These are phyloP conservation scores for Sphaerodactylus townsendi DNA, from an alignment of 2,113 vertebrate species.

Conservation along the genomic window DNA sequence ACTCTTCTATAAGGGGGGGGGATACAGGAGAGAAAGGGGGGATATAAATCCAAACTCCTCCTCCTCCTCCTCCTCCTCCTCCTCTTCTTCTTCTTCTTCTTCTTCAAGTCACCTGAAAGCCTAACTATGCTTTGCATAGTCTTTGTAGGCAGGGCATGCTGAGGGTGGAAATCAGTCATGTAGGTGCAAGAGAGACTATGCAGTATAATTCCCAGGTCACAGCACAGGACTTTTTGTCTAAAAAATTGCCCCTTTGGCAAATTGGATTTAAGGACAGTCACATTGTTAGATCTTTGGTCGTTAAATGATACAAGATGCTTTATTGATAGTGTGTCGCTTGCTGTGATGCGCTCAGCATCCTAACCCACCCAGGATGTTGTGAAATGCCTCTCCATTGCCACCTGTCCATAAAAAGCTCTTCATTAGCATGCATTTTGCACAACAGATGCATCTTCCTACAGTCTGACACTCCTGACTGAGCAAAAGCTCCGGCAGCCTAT, in stretches of 20 bases:
- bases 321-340: background rate
- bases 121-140: no score
- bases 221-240: background rate
- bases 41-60: no score
- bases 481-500: background rate
- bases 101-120: background rate
- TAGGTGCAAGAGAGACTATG: background rate
- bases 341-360: background rate
- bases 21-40: no score
- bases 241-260: background rate
- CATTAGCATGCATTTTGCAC: background rate
- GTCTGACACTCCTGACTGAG: background rate
- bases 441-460: background rate
- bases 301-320: background rate
- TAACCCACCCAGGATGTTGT: background rate
- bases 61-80: no score
- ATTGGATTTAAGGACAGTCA: rapidly evolving
- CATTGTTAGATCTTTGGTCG: background rate
- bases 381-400: background rate
- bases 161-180: background rate
- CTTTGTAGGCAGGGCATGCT: background rate
- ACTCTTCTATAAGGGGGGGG: no score
- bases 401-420: background rate
- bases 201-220: background rate
- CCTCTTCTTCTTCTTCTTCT: no score